Conservation (phyloP, 2,797 vertebrate species). For the Amniataba percoides region DNA sequence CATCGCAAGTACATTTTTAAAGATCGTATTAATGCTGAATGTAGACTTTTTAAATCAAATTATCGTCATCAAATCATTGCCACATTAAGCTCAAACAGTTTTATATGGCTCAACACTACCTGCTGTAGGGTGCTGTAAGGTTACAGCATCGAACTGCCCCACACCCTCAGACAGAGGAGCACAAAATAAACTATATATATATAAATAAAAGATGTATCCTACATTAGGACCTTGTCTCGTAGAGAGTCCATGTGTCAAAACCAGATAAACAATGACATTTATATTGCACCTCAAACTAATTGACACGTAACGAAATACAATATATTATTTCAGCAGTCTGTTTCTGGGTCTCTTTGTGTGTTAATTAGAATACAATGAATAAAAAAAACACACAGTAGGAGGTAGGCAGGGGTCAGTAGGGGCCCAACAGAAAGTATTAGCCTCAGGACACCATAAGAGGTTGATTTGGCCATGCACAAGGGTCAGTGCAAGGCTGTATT, state of each 20-base stretch:
- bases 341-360: background rate
- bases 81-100: background rate
- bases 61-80: conserved; percentile 3
- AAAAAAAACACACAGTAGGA: background rate
- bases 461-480: too few relatives aligned
- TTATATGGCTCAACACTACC: background rate
- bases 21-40: conserved; percentile 5
- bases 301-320: too few relatives aligned
- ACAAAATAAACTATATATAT: background rate
- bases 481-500: too few relatives aligned
- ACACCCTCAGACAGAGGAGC: background rate
- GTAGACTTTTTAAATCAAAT: background rate
- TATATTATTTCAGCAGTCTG: background rate
- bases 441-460: too few relatives aligned
- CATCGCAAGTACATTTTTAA: background rate
- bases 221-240: background rate
- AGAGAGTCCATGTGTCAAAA: background rate
- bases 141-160: background rate
- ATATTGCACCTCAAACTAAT: background rate
- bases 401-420: background rate
- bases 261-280: background rate
- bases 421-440: too few relatives aligned
- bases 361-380: background rate
- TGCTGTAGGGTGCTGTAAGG: background rate
- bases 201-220: background rate